A percentile compares a stretch with the other conserved stretches of the same genome.
Evolutionary conservation across 1,140 invertebrate genomes (phyloP).

Genomic region (Papilio dardanus): DNA sequence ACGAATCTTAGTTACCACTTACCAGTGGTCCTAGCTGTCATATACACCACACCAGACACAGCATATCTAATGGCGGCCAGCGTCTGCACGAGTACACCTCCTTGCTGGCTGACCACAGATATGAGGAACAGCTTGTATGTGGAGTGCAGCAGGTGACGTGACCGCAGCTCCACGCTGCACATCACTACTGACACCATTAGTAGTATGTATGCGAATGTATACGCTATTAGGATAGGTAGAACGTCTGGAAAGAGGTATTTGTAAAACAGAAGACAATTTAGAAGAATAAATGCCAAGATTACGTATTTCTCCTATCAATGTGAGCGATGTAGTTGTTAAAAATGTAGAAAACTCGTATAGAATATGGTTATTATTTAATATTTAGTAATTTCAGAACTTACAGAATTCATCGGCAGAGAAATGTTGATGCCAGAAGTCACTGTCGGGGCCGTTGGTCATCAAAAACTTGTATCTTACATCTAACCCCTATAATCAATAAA

Average conservation of each 20-base stretch:
- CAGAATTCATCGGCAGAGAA: constrained; percentile 97
- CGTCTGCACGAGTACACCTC: constrained; percentile 86
- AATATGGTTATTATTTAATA: no score
- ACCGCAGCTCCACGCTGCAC: constrained; percentile 87
- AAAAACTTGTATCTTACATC: constrained; percentile 87
- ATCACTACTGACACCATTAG: constrained; percentile 85
- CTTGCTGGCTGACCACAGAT: constrained; percentile 86
- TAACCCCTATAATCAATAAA: constrained; percentile 53
- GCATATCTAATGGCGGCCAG: constrained; percentile 88
- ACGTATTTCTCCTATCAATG: no score
- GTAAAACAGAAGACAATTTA: no score
- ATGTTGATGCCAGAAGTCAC: constrained; percentile 92
- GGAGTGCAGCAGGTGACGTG: constrained; percentile 90
- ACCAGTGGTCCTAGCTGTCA: constrained; percentile 85
- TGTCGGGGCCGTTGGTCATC: constrained; percentile 91
- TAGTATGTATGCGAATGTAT: constrained; percentile 85
- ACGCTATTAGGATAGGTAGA: constrained; percentile 86
- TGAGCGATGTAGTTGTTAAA: no score
- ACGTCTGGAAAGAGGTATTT: constrained; percentile 85
- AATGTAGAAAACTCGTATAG: no score
- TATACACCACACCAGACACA: constrained; percentile 85
- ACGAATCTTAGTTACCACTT: constrained; percentile 42
- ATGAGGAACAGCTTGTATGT: constrained; percentile 94
- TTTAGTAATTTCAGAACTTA: constrained; percentile 83
- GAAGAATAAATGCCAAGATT: no score